Evolutionary conservation across 1,140 invertebrate species (phyloP).

Genomic region (Cylas formicarius): DNA sequence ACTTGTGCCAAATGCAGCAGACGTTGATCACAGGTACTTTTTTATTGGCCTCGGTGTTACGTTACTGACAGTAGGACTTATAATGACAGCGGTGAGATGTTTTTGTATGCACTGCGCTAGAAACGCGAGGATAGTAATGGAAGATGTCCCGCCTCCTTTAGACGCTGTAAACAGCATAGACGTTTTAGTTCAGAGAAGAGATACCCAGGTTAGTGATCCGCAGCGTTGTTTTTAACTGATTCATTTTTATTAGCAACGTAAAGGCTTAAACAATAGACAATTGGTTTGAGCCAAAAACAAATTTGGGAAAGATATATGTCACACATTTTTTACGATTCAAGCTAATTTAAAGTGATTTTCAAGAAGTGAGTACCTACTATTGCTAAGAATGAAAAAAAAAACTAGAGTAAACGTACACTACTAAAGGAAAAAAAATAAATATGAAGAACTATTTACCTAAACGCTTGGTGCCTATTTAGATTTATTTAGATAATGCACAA

Average conservation of each 20-base stretch:
- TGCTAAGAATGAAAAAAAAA: too few relatives aligned
- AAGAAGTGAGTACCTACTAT: too few relatives aligned
- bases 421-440: not conserved
- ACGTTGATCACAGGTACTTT: slow-evolving; percentile 64
- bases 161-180: slow-evolving; percentile 40
- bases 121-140: slow-evolving; percentile 30
- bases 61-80: slow-evolving; percentile 50
- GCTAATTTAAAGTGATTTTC: not conserved
- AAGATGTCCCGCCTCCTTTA: slow-evolving; percentile 31
- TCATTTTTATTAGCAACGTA: not conserved
- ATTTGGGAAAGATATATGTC: not conserved
- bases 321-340: not conserved
- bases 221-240: not conserved
- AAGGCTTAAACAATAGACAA: not conserved
- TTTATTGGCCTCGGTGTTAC: slow-evolving; percentile 58
- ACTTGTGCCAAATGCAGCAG: slow-evolving; percentile 70
- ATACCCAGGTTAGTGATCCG: slow-evolving; percentile 33
- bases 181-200: slow-evolving; percentile 39
- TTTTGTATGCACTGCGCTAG: slow-evolving; percentile 38
- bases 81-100: slow-evolving; percentile 45
- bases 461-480: not conserved
- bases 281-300: not conserved
- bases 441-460: not conserved
- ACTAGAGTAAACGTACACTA: not conserved
- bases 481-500: not conserved